Percentiles rank a stretch among this genome's conserved stretches.
phyloP scores from a whole-genome alignment of 2,888 invertebrate species.

The Dynastes tityus region DNA sequence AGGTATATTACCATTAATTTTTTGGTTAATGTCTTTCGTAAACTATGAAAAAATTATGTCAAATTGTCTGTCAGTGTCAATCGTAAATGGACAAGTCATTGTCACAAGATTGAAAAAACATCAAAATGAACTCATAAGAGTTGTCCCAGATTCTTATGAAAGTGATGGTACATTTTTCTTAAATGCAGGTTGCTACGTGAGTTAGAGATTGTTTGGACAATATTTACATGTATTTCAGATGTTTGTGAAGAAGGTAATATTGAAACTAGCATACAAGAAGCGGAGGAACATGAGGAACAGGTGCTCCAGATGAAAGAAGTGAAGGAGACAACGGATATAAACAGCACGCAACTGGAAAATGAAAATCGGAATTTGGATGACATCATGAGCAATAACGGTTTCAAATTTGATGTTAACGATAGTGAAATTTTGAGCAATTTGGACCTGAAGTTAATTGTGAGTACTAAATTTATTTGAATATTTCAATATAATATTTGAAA shows the following conservation, averaged over 20 bases:
- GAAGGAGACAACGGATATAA: background rate
- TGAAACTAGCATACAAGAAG: background rate
- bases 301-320: background rate
- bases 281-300: conserved; percentile 8
- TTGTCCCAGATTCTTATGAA: too few species aligned
- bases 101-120: too few species aligned
- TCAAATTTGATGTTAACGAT: conserved; percentile 41
- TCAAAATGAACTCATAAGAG: too few species aligned
- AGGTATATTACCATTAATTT: too few species aligned
- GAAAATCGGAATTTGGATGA: background rate
- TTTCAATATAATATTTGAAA: background rate
- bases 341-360: background rate
- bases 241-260: conserved; percentile 14
- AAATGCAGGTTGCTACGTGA: too few species aligned
- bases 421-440: conserved; percentile 27
- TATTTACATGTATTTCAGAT: background rate
- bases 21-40: too few species aligned
- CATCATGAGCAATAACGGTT: conserved; percentile 21
- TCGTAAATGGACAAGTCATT: too few species aligned
- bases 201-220: too few species aligned
- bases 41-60: too few species aligned
- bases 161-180: too few species aligned
- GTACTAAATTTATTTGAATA: background rate
- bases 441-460: conserved; percentile 37
- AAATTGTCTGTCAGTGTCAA: too few species aligned